phyloP scores from a whole-genome alignment of 2,888 invertebrate species.

The Ectobius pallidus region DNA sequence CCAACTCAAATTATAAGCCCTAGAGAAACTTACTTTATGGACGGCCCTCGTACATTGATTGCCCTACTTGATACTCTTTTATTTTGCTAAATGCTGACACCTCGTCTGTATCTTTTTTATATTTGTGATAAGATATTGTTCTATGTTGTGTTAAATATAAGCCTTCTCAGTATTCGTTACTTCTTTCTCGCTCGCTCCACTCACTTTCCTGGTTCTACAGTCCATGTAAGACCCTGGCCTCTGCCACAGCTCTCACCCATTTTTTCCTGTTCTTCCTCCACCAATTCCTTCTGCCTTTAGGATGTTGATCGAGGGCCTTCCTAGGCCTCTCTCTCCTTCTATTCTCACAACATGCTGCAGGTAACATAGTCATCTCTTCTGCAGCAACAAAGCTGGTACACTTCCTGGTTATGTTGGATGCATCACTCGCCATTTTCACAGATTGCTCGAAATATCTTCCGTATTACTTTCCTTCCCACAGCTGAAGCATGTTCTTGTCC shows the following conservation, averaged over 20 bases:
- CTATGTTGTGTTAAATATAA: no score
- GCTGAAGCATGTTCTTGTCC: neutral
- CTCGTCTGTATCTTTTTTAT: no score
- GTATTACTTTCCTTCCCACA: neutral
- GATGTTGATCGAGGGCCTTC: neutral
- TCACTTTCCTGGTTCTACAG: constrained; percentile 12
- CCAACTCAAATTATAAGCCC: no score
- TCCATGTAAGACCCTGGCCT: constrained; percentile 15
- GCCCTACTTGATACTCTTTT: no score
- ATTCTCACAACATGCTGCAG: neutral
- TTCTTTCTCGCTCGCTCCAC: no score
- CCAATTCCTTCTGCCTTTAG: neutral
- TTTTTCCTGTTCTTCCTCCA: neutral
- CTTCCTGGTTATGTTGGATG: neutral
- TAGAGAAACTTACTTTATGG: no score
- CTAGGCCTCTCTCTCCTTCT: neutral
- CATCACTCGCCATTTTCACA: neutral
- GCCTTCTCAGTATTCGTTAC: no score
- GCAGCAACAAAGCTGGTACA: neutral
- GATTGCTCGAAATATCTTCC: neutral
- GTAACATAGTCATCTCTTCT: neutral
- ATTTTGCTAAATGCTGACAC: no score
- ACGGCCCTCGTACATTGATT: no score
- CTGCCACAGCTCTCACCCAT: neutral
- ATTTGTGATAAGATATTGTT: no score